A percentile compares a stretch with the other conserved stretches of the same genome.
These are phyloP conservation scores for Lottia scabra DNA, from an alignment of 2,888 invertebrate genomes.

Conservation along the genomic window DNA sequence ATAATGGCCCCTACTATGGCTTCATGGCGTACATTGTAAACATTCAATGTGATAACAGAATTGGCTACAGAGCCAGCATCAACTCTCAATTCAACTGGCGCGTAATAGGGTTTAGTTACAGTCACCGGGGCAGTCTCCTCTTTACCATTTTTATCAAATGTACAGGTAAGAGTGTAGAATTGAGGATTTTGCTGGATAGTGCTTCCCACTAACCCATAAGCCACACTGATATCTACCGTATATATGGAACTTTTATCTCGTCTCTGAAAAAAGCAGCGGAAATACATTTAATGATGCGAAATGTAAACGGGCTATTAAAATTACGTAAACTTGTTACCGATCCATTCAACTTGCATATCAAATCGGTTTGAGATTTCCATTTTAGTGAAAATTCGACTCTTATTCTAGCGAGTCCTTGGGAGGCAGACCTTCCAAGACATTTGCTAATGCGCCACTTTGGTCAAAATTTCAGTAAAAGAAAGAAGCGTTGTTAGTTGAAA, in stretches of 20 bases:
- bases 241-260: background rate
- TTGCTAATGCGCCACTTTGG: too few species aligned
- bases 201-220: background rate
- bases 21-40: background rate
- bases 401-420: too few species aligned
- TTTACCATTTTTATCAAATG: background rate
- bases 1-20: background rate
- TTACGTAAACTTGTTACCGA: too few species aligned
- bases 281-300: too few species aligned
- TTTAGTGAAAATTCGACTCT: too few species aligned
- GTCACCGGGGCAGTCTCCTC: background rate
- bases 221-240: background rate
- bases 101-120: background rate
- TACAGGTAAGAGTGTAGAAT: background rate
- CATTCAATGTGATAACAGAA: background rate
- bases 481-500: too few species aligned
- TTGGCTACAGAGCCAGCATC: background rate
- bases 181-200: background rate
- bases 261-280: background rate
- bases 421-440: too few species aligned
- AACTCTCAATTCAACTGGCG: background rate
- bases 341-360: too few species aligned
- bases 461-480: too few species aligned
- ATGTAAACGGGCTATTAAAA: too few species aligned
- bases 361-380: too few species aligned